Evolutionary conservation across 2,113 vertebrate genomes (phyloP), one percentile per base, ranked within the genome.

Genomic region (Telmatochromis sp.): DNA sequence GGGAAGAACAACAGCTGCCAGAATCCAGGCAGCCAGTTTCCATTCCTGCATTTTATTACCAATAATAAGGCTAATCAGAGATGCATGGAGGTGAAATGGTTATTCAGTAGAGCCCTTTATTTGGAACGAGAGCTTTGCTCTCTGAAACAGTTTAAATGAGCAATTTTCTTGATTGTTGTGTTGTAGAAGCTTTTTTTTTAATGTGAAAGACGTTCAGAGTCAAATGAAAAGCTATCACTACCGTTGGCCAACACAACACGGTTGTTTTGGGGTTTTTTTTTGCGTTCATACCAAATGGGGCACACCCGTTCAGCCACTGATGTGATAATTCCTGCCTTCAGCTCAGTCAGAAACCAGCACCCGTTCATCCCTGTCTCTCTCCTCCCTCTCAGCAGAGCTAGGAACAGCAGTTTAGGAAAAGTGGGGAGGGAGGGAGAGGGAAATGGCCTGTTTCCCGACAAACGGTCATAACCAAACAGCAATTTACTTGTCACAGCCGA

Each of bases 401-500:
- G 79, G 84, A 90, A 83, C 87, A 91, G 94, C 68, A 93, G 90
- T 93, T 96, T 91, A 92, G 89, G 92, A 91, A 92, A 96, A 96
- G 94, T 93, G 45, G 89, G 83, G 83, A 65, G 60, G 60, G 60
- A 65, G 19, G 33, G 17, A n/a, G 60, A 92, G 83, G 94, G 96
- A 95, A 95, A 96, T 96, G 91, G 92, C 83, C 94, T 87, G 93
- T 94, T 96, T 96, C 94, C 94, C 90, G 87, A 94, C 92, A 91
- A 94, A 95, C 79, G 93, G 58, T 93, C 92, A 89, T 93, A 95
- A 94, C 92, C 94, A 94, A 96, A 96, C 90, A 95, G 94, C 92
- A 95, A 96, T 96, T 97, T 95, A 94, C 91, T 91, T 96, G 96
- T 96, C 95, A 96, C 54, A 84, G 94, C 55, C 26, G 15, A 80